Base-by-base conservation (phyloP, 2,888 invertebrate genomes). In the Temnothorax ravouxi region DNA sequence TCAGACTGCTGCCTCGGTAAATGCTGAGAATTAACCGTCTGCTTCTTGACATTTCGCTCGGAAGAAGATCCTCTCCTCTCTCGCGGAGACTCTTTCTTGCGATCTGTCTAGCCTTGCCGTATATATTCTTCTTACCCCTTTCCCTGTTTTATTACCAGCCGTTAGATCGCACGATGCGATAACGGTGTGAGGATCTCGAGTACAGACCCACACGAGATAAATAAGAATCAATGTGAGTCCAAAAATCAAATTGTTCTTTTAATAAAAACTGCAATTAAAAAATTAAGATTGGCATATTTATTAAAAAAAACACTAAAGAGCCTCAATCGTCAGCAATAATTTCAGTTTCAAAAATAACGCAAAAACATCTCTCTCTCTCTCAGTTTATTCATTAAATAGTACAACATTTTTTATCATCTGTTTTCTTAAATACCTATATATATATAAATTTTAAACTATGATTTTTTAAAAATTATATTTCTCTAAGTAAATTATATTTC, bases 11-110 rank as follows among this genome's bases (percentile, higher is more conserved):
- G 89, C 87, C 89, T 87, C 84, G 90, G 90, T 90, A 91, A 92
- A 92, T 88, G 91, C 90, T 93, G 92, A 92, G 92, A 92, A 93
- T 93, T 92, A 92, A 93, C 91, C 91, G 91, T 92, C 90, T 91
- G 89, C 91, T 92, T 92, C 93, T 93, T 94, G 93, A 93, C 93
- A 94, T 93, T 94, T 94, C 87, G 93, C 91, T 92, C 89, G 89
- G 87, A 91, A 92, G 91, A 91, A 89, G 91, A 91, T 91, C 89
- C 88, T 87, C 88, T 88, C 85, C 75, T 64, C 38, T 71, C 29
- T 71, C 76, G 82, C 67, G 59, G 61, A 75, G 84, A 79, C 66
- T 71, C 79, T 72, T 66, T 66, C 67, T 69, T 47, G 25, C 77
- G 62, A 47, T 83, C 75, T 64, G 76, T 62, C 82, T 72, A 72